These are phyloP conservation scores for Stegodyphus dumicola DNA, from an alignment of 1,140 invertebrate genomes.

Conservation along the genomic window DNA sequence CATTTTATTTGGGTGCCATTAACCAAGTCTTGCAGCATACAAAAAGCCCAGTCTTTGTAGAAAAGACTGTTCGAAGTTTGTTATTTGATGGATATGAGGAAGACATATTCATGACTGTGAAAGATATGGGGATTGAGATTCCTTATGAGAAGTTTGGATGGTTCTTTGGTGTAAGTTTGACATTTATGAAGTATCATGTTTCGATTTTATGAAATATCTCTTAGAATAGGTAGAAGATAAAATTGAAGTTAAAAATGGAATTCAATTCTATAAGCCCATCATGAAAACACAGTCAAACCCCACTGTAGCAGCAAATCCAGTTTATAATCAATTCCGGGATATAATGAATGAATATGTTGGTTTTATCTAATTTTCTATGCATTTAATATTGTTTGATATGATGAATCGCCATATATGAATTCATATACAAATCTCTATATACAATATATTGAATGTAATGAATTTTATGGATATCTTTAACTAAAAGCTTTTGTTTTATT, in stretches of 20 bases:
- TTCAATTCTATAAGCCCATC: not conserved
- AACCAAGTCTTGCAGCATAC: constrained; percentile 2
- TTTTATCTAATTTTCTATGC: too few relatives aligned
- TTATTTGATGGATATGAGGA: constrained; percentile 65
- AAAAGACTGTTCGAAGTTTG: constrained; percentile 60
- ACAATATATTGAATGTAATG: too few relatives aligned
- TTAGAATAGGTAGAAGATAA: not conserved
- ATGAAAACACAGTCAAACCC: too few relatives aligned
- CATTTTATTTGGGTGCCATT: constrained; percentile 29
- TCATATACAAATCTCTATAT: too few relatives aligned
- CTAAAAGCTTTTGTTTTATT: too few relatives aligned
- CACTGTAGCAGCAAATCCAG: too few relatives aligned
- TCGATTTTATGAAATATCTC: not conserved
- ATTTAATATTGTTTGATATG: too few relatives aligned
- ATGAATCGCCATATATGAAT: too few relatives aligned
- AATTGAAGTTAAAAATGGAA: not conserved
- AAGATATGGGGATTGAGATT: constrained; percentile 34
- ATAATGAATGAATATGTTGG: too few relatives aligned
- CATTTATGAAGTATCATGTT: not conserved
- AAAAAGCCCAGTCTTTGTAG: constrained; percentile 42
- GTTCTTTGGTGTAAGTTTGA: constrained; percentile 61
- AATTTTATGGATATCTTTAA: too few relatives aligned
- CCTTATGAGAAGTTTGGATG: constrained; percentile 63
- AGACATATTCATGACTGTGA: constrained; percentile 51
- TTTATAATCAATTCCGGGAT: too few relatives aligned